These are phyloP conservation scores for Macrophya annulata DNA, from an alignment of 2,888 invertebrate species.

Conservation along the genomic window DNA sequence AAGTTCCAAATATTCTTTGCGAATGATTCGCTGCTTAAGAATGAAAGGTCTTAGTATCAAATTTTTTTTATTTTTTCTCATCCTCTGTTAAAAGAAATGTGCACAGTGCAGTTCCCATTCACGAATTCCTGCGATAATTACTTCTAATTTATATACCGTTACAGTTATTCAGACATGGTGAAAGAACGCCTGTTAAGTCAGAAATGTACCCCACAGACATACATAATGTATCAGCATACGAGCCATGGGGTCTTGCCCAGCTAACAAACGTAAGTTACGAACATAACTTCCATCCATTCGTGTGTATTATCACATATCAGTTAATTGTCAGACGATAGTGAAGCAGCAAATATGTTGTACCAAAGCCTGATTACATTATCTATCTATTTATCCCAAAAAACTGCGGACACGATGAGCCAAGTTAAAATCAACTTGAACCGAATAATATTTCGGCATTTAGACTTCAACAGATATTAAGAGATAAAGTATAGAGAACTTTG, in stretches of 20 bases:
- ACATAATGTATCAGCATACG: slow-evolving; percentile 78
- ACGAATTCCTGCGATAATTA: too few species aligned
- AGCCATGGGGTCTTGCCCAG: slow-evolving; percentile 82
- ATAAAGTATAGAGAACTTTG: background rate
- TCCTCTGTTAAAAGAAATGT: too few species aligned
- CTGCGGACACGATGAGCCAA: background rate
- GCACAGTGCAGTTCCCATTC: too few species aligned
- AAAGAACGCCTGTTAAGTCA: slow-evolving; percentile 69
- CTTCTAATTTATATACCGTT: background rate
- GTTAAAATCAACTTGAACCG: background rate
- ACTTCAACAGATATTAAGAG: background rate
- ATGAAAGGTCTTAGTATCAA: too few species aligned
- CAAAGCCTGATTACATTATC: background rate
- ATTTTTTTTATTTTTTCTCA: too few species aligned
- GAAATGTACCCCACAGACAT: slow-evolving; percentile 80
- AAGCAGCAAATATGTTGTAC: background rate
- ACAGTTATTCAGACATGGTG: slow-evolving; percentile 80
- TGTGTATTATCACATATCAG: background rate
- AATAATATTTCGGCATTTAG: background rate
- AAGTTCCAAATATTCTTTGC: too few species aligned
- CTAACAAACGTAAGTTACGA: slow-evolving; percentile 80
- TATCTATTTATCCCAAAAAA: background rate
- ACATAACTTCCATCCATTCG: background rate
- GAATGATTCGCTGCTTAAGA: too few species aligned
- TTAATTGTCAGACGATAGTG: background rate